A percentile compares a stretch with the other conserved stretches of the same genome.
phyloP scores from a whole-genome alignment of 2,113 vertebrate species.

The Psittacara wagleri region DNA sequence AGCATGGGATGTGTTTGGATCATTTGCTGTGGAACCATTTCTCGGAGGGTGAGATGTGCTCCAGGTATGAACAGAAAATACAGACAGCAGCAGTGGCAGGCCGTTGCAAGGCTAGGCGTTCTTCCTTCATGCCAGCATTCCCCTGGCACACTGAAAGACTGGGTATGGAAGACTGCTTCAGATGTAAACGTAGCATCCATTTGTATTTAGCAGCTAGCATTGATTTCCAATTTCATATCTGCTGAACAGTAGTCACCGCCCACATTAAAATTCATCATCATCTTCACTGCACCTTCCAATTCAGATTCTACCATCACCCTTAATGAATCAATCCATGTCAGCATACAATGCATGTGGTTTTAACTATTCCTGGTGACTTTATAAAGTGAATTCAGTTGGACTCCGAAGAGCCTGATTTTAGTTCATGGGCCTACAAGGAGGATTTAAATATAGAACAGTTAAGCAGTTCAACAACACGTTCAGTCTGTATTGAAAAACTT shows the following conservation, averaged over 20 bases:
- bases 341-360: not conserved
- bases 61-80: not conserved
- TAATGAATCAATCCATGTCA: conserved; percentile 33
- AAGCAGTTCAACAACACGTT: not conserved
- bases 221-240: conserved; percentile 65
- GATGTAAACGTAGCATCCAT: not conserved
- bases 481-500: conserved; percentile 30
- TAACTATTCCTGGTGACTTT: not conserved
- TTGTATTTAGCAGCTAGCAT: conserved; percentile 52
- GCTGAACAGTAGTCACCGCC: conserved; percentile 33
- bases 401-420: not conserved
- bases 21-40: not conserved
- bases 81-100: not conserved
- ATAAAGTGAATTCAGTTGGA: conserved; percentile 17
- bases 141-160: not conserved
- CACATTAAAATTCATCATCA: conserved; percentile 57
- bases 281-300: conserved; percentile 40
- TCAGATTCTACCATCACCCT: not conserved
- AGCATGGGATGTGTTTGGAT: not conserved
- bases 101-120: not conserved
- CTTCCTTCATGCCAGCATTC: not conserved
- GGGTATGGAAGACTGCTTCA: conserved; percentile 6
- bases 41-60: not conserved
- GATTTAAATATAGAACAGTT: not conserved
- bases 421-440: not conserved